A percentile compares a stretch with the other conserved stretches of the same genome.
Evolutionary conservation across 1,140 invertebrate genomes (phyloP).

Genomic region (Cecropterus lyciades): DNA sequence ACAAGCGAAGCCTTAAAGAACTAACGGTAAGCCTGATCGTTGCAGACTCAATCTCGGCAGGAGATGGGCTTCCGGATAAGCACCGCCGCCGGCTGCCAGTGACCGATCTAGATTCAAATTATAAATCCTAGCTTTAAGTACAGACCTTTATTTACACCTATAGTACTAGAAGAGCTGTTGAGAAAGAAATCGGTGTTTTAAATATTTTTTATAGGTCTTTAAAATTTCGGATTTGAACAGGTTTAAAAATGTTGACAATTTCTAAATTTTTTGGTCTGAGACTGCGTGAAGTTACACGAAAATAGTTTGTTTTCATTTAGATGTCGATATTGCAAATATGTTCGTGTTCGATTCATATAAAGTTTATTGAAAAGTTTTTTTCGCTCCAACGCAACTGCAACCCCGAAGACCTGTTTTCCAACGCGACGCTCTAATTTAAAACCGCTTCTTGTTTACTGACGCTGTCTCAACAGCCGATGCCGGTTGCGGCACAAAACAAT

Average conservation of each 20-base stretch:
- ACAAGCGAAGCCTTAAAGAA: constrained; percentile 19
- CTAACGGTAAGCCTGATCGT: constrained; percentile 28
- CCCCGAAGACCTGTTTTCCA: constrained; percentile 23
- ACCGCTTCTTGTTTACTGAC: constrained; percentile 43
- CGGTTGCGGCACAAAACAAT: constrained; percentile 52
- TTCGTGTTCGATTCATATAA: no score
- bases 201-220: not conserved
- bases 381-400: not conserved
- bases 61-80: constrained; percentile 34
- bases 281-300: no score
- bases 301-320: no score
- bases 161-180: not conserved
- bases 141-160: not conserved
- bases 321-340: no score
- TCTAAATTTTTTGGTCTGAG: no score
- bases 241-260: no score
- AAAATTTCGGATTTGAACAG: not conserved
- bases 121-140: constrained; percentile 21
- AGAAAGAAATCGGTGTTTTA: not conserved
- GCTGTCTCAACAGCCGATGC: constrained; percentile 43
- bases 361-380: not conserved
- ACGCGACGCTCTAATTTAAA: constrained; percentile 41
- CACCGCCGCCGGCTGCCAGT: constrained; percentile 20
- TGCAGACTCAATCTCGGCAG: constrained; percentile 27
- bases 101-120: constrained; percentile 35